Percentiles rank a stretch among this genome's conserved stretches.
phyloP scores from a whole-genome alignment of 2,888 invertebrate genomes.

The Caenorhabditis sinica region DNA sequence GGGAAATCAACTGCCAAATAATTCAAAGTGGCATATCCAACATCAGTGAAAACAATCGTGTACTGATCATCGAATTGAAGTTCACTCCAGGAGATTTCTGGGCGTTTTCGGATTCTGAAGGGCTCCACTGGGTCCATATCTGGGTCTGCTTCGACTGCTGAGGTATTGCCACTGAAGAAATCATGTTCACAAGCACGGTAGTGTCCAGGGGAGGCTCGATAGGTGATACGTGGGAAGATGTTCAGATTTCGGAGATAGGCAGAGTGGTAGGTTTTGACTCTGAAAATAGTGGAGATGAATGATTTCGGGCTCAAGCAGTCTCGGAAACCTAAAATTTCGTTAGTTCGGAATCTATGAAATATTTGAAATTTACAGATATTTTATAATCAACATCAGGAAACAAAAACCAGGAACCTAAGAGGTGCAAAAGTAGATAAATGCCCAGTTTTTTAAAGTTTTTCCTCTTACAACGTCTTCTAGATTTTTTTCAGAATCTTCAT shows the following conservation, averaged over 20 bases:
- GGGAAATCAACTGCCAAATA: slow-evolving; percentile 81
- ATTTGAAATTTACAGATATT: too few relatives aligned
- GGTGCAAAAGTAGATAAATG: too few relatives aligned
- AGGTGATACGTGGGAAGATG: slow-evolving; percentile 80
- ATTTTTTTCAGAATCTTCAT: too few relatives aligned
- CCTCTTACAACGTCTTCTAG: too few relatives aligned
- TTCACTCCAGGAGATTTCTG: slow-evolving; percentile 74
- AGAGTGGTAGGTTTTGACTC: slow-evolving; percentile 81
- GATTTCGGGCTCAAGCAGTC: background rate
- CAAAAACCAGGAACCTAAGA: too few relatives aligned
- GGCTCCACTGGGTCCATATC: slow-evolving; percentile 79
- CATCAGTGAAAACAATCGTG: slow-evolving; percentile 78
- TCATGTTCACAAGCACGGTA: slow-evolving; percentile 83
- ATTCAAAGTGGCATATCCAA: slow-evolving; percentile 81
- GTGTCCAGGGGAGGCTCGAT: slow-evolving; percentile 75
- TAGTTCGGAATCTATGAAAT: too few relatives aligned
- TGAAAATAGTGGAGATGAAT: slow-evolving; percentile 56
- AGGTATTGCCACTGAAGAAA: slow-evolving; percentile 67
- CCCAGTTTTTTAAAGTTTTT: too few relatives aligned
- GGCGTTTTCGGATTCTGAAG: slow-evolving; percentile 76
- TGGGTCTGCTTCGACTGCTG: slow-evolving; percentile 76
- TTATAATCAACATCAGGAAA: too few relatives aligned
- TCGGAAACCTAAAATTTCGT: too few relatives aligned
- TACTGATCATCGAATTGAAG: slow-evolving; percentile 71
- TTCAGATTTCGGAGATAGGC: slow-evolving; percentile 79